phyloP scores from a whole-genome alignment of 2,888 invertebrate species.

The Saturnia japonica region DNA sequence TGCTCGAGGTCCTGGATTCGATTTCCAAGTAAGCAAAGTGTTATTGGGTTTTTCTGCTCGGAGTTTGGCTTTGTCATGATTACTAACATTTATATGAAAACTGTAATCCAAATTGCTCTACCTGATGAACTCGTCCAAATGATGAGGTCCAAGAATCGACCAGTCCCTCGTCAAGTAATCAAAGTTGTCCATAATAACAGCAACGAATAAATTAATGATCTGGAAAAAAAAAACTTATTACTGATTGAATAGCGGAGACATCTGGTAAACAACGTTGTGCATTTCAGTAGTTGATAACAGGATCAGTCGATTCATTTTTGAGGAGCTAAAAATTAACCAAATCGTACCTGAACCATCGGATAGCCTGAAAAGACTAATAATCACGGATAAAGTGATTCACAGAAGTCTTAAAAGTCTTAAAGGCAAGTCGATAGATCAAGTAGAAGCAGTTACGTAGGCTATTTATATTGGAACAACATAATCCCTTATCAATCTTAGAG shows the following conservation, averaged over 20 bases:
- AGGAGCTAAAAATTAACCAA: neutral
- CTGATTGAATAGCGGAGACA: neutral
- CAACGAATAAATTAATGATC: slow-evolving; percentile 99
- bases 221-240: slow-evolving; percentile 67
- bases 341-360: no score
- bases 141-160: slow-evolving; percentile 99
- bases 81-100: neutral
- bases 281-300: slow-evolving; percentile 55
- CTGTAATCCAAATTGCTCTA: slow-evolving; percentile 6
- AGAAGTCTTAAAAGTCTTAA: no score
- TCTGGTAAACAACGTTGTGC: neutral
- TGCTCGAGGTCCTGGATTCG: no score
- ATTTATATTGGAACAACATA: no score
- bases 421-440: no score
- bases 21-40: no score
- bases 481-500: no score
- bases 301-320: neutral
- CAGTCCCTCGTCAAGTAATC: slow-evolving; percentile 99
- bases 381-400: no score
- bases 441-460: no score
- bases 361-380: no score
- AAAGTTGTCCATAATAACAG: slow-evolving; percentile 99
- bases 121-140: slow-evolving; percentile 98
- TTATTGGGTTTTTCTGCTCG: no score
- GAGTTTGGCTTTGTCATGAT: no score